Evolutionary conservation across 2,113 vertebrate species (phyloP), one percentile per base, ranked within the genome.

Genomic region (Trochalopteron elliotii): DNA sequence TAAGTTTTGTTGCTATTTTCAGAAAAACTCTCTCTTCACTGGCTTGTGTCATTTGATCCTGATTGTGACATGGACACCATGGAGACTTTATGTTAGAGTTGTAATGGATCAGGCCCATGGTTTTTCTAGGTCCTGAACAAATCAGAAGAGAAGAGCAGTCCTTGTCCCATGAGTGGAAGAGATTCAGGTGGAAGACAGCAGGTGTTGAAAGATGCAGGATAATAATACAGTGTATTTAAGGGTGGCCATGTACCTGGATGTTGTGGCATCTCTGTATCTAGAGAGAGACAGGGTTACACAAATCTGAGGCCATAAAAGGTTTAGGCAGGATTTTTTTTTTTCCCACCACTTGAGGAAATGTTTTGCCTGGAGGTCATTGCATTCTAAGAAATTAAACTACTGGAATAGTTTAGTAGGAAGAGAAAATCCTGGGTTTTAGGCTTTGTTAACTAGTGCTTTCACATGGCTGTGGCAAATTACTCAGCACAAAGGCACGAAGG

Each of bases 361-460:
- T 69, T 89, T 89, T 94, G 23, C 67, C 30, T 47, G 49, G 69
- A 87, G 82, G 33, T 82, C 30, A 15, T 33, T 59, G 42, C 60
- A 31, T 84, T 82, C 39, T 45, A 70, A 61, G 56, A 91, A 94
- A 70, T 44, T 18, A 89, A 87, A 12, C 76, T 79, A 39, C 44
- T n/a, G 15, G 59, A 83, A 69, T 17, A 50, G 20, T 70, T 77
- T 13, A 74, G 52, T 27, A 63, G 52, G 39, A 94, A 71, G 35
- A 87, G 33, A 88, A 85, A 85, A 83, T n/a, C 53, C 16, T 52
- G 25, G 9, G 14, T 44, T 90, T 93, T 87, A 78, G 71, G 30
- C 76, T 75, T 87, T 78, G 33, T 89, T 93, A 75, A 44, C 55
- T 37, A 68, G 42, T 2, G 7, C 81, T 93, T 90, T 92, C 65